Conservation (phyloP, 2,888 invertebrate species). For the Scrobipalpa costella region DNA sequence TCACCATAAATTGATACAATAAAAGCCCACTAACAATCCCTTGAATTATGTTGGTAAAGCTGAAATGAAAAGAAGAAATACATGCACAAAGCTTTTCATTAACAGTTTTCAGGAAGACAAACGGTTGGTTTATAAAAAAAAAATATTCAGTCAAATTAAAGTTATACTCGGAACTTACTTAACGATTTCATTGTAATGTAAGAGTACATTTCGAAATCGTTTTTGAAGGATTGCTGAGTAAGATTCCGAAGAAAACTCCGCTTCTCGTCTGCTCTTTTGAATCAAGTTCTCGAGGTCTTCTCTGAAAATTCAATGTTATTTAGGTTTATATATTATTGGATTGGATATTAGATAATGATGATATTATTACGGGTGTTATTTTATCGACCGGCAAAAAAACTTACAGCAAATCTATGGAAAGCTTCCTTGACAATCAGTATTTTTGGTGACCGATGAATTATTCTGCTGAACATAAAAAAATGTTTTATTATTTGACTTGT, state of each 20-base stretch:
- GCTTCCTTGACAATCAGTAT: no score
- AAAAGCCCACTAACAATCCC: constrained; percentile 41
- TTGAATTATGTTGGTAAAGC: constrained; percentile 34
- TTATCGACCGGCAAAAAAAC: no score
- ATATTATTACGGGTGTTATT: not conserved
- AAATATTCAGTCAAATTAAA: no score
- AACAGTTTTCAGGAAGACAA: no score
- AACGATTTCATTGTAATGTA: constrained; percentile 42
- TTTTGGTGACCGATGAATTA: no score
- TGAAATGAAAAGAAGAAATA: constrained; percentile 23
- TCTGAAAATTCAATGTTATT: constrained; percentile 36
- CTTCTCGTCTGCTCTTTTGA: constrained; percentile 39
- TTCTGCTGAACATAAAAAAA: no score
- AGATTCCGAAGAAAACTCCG: constrained; percentile 23
- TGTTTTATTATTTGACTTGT: no score
- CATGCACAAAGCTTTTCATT: no score
- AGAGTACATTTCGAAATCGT: constrained; percentile 39
- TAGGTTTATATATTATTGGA: no score
- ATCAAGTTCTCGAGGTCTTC: constrained; percentile 45
- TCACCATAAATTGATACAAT: constrained; percentile 45
- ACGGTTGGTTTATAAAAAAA: no score
- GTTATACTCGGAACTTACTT: constrained; percentile 31
- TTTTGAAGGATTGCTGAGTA: constrained; percentile 34
- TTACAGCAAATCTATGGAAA: no score
- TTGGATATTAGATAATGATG: no score